Evolutionary conservation across 2,888 invertebrate genomes (phyloP), one percentile per base, ranked within the genome.

Genomic region (Papilio demoleus): DNA sequence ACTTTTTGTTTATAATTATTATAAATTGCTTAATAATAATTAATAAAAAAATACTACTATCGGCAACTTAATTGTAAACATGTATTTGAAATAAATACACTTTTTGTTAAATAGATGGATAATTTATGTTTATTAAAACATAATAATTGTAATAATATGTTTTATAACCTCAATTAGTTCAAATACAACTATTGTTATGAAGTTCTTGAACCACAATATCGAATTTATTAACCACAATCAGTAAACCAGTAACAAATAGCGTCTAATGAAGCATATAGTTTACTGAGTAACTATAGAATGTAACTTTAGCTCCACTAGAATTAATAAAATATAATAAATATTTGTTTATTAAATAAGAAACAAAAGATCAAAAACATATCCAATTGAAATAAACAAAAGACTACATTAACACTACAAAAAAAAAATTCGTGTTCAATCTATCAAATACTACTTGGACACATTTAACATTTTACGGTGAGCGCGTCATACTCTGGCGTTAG

Each of bases 261-360:
- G 17, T 31, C 27, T 56, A 31, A 56, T 56, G 31, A 56, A 31
- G 31, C 53, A 31, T 27, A 56, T 56, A 56, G 53, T 56, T 56
- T 56, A 56, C 53, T 31, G n/a, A 11, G 53, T 31, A 56, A 56
- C 17, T 31, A 2, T 17, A 56, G 17, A 56, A 31, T 31, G 53
- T 31, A 31, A 31, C 17, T 17, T 17, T 17, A 56, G 17, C 53
- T 56, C 14, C 0, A 9, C 31, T n/a, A 4, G n/a, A 17, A 14
- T n/a, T n/a, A n/a, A n/a, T n/a, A n/a, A n/a, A n/a, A n/a, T n/a
- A n/a, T n/a, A n/a, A n/a, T n/a, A n/a, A n/a, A n/a, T n/a, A n/a
- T n/a, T n/a, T n/a, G n/a, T n/a, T n/a, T n/a, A n/a, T n/a, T n/a
- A n/a, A n/a, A n/a, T n/a, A n/a, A n/a, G n/a, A n/a, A n/a, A n/a